These are phyloP conservation scores for Cephalopachus bancanus DNA, from an alignment of 2,797 vertebrate species.

Conservation along the genomic window DNA sequence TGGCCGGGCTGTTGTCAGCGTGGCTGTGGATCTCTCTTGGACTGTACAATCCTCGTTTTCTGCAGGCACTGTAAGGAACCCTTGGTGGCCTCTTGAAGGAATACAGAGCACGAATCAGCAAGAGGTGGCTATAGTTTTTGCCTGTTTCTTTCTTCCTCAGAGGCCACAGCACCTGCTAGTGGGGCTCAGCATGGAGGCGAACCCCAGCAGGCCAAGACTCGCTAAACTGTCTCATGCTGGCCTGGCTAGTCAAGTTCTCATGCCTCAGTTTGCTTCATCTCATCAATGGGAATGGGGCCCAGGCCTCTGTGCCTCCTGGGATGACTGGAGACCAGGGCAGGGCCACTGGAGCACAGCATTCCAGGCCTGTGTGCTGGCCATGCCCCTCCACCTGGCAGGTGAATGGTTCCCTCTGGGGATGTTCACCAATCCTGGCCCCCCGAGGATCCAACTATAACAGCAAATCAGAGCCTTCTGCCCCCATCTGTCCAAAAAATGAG, in stretches of 20 bases:
- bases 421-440: conserved; percentile 41
- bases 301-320: neutral
- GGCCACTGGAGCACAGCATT: neutral
- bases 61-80: conserved; percentile 71
- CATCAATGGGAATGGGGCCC: neutral
- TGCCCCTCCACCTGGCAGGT: neutral
- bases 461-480: conserved; percentile 32
- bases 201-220: neutral
- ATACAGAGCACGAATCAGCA: conserved; percentile 27
- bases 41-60: conserved; percentile 80
- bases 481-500: conserved; percentile 86
- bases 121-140: neutral
- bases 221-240: neutral
- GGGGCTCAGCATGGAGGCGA: neutral
- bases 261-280: neutral
- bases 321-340: no score
- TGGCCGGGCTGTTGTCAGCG: conserved; percentile 80
- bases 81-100: conserved; percentile 75
- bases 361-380: neutral
- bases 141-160: neutral
- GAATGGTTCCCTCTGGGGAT: neutral
- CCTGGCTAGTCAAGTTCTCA: neutral
- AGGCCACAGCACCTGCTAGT: neutral
- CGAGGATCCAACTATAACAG: conserved; percentile 40
- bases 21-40: conserved; percentile 81